Evolutionary conservation across 2,888 invertebrate genomes (phyloP).

Genomic region (Zygogramma bicolorata): DNA sequence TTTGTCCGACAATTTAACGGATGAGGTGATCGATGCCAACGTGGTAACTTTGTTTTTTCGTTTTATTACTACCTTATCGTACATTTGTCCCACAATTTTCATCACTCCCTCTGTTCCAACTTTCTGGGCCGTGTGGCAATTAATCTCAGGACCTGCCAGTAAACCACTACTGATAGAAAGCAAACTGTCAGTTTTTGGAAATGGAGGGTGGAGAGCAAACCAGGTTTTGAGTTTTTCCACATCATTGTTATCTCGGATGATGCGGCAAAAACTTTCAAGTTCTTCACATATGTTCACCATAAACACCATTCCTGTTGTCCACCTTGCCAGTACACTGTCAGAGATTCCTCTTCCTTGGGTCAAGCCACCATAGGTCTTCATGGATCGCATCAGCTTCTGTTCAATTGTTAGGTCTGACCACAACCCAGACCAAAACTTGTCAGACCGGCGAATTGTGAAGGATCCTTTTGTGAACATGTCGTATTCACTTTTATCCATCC

Average conservation of each 20-base stretch:
- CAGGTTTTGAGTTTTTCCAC: slow-evolving; percentile 4
- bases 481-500: slow-evolving; percentile 25
- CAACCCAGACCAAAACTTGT: slow-evolving; percentile 50
- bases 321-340: slow-evolving; percentile 38
- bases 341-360: slow-evolving; percentile 41
- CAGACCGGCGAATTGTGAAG: slow-evolving; percentile 35
- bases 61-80: not conserved
- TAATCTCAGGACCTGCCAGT: not conserved
- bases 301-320: slow-evolving; percentile 42
- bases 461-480: slow-evolving; percentile 36
- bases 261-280: slow-evolving; percentile 45
- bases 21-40: slow-evolving; percentile 11
- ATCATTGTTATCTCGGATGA: slow-evolving; percentile 28
- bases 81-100: not conserved
- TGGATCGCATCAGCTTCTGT: slow-evolving; percentile 52
- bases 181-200: not conserved
- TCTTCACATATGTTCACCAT: slow-evolving; percentile 34
- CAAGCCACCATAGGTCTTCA: slow-evolving; percentile 51
- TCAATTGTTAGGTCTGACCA: slow-evolving; percentile 56
- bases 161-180: slow-evolving; percentile 1
- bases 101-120: not conserved
- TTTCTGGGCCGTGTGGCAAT: slow-evolving; percentile 2
- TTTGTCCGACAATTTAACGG: slow-evolving; percentile 22
- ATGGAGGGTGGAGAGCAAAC: not conserved
- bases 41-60: not conserved